phyloP scores from a whole-genome alignment of 2,113 vertebrate species.

The Myiopsitta monachus region DNA sequence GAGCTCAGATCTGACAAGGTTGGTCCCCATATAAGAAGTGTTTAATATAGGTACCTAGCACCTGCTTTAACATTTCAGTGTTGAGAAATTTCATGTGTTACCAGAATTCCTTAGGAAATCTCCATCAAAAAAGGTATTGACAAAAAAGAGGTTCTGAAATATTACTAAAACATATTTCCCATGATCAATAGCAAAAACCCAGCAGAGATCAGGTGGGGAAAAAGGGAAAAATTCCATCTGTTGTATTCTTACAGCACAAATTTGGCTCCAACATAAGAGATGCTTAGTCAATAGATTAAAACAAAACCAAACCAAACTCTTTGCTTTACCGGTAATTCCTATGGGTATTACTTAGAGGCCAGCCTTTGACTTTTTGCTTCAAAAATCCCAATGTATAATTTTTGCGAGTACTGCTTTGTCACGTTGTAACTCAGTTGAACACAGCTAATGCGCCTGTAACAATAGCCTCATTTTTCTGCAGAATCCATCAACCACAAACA shows the following conservation, averaged over 20 bases:
- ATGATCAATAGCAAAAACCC: background rate
- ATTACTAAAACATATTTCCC: background rate
- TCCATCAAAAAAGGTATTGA: background rate
- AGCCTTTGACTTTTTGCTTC: background rate
- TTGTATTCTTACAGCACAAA: background rate
- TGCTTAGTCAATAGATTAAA: background rate
- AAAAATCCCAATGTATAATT: background rate
- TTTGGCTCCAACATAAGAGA: background rate
- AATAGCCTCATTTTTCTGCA: background rate
- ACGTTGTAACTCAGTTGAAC: background rate
- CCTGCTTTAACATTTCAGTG: background rate
- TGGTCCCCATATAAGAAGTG: background rate
- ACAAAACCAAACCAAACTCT: background rate
- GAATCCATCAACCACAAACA: background rate
- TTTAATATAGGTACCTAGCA: background rate
- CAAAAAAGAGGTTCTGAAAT: background rate
- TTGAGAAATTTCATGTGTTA: fast-evolving
- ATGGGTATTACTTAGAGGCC: background rate
- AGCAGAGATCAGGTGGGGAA: background rate
- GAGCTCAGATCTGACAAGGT: background rate
- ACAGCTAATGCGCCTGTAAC: background rate
- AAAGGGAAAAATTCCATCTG: background rate
- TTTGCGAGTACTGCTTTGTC: background rate
- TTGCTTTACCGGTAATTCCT: background rate
- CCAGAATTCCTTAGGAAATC: background rate